These are phyloP conservation scores for Pristis pectinata DNA, from an alignment of 2,797 vertebrate genomes.

Conservation along the genomic window DNA sequence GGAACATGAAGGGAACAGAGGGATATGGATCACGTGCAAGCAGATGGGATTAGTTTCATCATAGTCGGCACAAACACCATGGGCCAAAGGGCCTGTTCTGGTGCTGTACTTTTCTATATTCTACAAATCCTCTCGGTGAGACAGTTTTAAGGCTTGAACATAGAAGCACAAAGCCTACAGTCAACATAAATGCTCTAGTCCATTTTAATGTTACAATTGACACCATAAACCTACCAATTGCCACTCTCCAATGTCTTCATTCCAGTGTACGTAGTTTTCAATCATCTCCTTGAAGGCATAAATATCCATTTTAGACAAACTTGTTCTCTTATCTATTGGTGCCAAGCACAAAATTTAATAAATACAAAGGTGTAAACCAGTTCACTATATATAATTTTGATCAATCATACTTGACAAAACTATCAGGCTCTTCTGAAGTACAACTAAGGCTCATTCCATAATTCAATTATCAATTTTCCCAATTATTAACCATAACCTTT, in stretches of 20 bases:
- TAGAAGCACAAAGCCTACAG: background rate
- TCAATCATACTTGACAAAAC: background rate
- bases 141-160: background rate
- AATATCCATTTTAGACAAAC: constrained; percentile 34
- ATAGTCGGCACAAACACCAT: no score
- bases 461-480: background rate
- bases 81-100: no score
- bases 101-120: no score
- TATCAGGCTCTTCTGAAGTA: background rate
- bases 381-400: background rate
- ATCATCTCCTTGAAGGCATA: constrained; percentile 83
- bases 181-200: background rate
- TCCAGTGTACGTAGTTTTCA: constrained; percentile 98
- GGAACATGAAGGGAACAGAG: no score
- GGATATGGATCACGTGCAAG: no score
- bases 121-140: background rate
- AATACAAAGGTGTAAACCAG: background rate
- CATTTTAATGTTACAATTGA: background rate
- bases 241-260: constrained; percentile 99
- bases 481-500: background rate
- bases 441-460: background rate
- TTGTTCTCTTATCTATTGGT: background rate
- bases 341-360: background rate
- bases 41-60: no score
- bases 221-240: constrained; percentile 74